Conservation (phyloP, 2,797 vertebrate species). For the Sphenopsis melanotis region DNA sequence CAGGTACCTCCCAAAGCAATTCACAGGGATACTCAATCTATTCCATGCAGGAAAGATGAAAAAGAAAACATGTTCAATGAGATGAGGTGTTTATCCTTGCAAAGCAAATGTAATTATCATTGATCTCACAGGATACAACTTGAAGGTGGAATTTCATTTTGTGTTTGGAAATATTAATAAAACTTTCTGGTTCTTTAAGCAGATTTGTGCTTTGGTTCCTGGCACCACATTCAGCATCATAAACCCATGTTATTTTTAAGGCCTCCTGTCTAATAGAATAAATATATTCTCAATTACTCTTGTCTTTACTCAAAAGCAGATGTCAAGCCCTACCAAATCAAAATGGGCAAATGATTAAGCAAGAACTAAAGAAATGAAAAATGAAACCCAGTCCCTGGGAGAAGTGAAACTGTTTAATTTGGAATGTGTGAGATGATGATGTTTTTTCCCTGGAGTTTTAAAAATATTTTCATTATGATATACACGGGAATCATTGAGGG, state of each 20-base stretch:
- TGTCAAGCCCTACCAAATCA: not conserved
- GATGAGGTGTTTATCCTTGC: not conserved
- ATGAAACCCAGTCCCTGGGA: not conserved
- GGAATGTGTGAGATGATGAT: not conserved
- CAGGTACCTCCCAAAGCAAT: not conserved
- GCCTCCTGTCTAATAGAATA: not conserved
- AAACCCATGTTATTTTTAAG: not conserved
- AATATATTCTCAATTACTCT: not conserved
- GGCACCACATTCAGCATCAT: not conserved
- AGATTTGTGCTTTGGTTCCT: not conserved
- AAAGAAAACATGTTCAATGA: not conserved
- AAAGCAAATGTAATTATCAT: not conserved
- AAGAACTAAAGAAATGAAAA: not conserved
- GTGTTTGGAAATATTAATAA: not conserved
- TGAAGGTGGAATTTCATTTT: not conserved
- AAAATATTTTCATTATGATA: not conserved
- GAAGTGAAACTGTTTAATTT: not conserved
- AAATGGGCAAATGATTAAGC: not conserved
- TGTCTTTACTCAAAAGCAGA: not conserved
- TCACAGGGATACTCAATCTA: not conserved
- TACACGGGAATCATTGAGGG: rapidly evolving
- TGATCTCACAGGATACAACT: not conserved
- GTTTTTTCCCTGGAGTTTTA: not conserved
- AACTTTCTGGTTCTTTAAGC: not conserved
- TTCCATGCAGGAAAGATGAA: not conserved